phyloP scores from a whole-genome alignment of 2,797 vertebrate species.

The Schizothorax lantsangensis region DNA sequence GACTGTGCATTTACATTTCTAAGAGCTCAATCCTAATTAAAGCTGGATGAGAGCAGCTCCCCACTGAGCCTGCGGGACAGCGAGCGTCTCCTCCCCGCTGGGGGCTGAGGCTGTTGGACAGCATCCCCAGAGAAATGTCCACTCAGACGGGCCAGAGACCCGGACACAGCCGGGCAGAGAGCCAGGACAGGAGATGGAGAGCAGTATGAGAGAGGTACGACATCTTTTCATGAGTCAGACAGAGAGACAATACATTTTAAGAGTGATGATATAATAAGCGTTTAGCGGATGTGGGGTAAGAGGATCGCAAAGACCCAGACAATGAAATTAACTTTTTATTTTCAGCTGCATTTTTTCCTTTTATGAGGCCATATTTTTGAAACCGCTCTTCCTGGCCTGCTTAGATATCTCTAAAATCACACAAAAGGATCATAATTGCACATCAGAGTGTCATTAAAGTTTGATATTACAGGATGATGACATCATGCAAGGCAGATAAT shows the following conservation, averaged over 20 bases:
- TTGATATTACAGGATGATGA: not conserved
- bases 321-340: not conserved
- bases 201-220: not conserved
- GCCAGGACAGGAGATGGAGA: not conserved
- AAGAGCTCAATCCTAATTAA: constrained; percentile 34
- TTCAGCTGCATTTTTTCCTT: not conserved
- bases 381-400: not conserved
- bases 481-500: not conserved
- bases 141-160: not conserved
- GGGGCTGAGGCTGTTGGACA: constrained; percentile 7
- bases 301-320: constrained; percentile 19
- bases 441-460: not conserved
- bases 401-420: not conserved
- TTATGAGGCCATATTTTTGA: not conserved
- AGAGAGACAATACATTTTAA: not conserved
- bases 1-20: constrained; percentile 22
- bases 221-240: not conserved
- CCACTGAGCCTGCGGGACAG: constrained; percentile 16
- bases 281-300: constrained; percentile 20
- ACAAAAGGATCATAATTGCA: not conserved
- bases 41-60: not conserved
- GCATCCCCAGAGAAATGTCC: not conserved
- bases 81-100: not conserved
- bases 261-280: not conserved
- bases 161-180: not conserved